Conservation (phyloP, 2,797 vertebrate genomes). For the Acrossocheilus wenchowensis region DNA sequence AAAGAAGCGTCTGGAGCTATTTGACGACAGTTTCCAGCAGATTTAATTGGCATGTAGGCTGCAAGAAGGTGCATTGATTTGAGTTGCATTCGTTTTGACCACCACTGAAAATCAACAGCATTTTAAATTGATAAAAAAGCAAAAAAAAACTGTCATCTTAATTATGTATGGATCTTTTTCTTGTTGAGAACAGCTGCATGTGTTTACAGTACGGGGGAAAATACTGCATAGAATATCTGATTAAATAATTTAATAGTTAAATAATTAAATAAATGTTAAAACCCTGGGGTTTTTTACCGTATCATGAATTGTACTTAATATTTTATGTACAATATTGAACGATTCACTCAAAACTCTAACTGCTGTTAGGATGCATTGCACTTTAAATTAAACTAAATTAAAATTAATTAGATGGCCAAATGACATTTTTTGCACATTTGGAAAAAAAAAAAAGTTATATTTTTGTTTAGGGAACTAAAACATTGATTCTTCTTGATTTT, state of each 20-base stretch:
- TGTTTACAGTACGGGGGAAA: not conserved
- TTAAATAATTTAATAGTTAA: not conserved
- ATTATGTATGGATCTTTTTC: slow-evolving; percentile 29
- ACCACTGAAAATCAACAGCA: not conserved
- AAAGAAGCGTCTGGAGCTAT: slow-evolving; percentile 61
- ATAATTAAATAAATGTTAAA: not conserved
- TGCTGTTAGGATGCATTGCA: too few species aligned
- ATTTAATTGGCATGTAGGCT: slow-evolving; percentile 71
- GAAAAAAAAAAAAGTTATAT: not conserved
- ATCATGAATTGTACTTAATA: not conserved
- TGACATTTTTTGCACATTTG: not conserved
- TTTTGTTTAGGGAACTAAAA: not conserved
- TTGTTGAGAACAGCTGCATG: not conserved
- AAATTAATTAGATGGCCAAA: not conserved
- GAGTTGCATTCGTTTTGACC: not conserved
- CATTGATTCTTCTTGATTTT: not conserved
- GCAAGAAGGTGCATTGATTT: slow-evolving; percentile 40
- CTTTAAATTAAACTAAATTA: not conserved
- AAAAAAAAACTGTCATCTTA: not conserved
- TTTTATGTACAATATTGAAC: not conserved
- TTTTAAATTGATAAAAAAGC: not conserved
- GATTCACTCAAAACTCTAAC: not conserved
- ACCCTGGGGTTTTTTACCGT: not conserved
- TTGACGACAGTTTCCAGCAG: slow-evolving; percentile 60
- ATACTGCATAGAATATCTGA: not conserved